These are phyloP conservation scores for Barbus barbus DNA, from an alignment of 2,113 vertebrate genomes.

Conservation along the genomic window DNA sequence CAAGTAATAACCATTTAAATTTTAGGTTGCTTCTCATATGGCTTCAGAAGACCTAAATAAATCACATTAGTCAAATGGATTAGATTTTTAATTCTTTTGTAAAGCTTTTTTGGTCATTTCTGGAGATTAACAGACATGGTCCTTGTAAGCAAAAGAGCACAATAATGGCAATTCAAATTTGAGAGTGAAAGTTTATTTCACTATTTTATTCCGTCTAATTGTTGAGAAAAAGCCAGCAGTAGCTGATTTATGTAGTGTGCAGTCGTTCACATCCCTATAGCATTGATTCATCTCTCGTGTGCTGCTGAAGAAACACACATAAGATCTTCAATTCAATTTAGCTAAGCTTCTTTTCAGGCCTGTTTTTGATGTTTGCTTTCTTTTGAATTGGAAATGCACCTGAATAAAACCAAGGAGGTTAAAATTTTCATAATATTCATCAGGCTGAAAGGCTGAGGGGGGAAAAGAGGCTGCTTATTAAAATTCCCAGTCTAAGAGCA, in stretches of 20 bases:
- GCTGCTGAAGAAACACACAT: background rate
- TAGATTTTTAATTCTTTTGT: background rate
- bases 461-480: conserved; percentile 26
- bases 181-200: background rate
- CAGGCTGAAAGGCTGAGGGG: background rate
- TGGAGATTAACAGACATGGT: no score
- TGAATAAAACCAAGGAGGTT: background rate
- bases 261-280: background rate
- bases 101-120: background rate
- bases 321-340: background rate
- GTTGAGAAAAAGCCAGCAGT: no score
- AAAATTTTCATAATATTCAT: conserved; percentile 25
- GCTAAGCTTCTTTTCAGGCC: conserved; percentile 15
- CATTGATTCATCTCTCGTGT: background rate
- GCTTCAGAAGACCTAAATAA: no score
- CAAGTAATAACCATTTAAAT: no score
- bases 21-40: background rate
- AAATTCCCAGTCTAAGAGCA: conserved; percentile 17
- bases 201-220: no score
- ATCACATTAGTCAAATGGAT: no score
- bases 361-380: conserved; percentile 23
- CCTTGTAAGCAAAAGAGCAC: background rate
- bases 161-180: background rate
- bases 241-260: background rate
- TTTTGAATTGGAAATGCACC: conserved; percentile 30